Base-by-base conservation (phyloP, 2,888 invertebrate genomes). In the Spatulosminthurus flaviceps region DNA sequence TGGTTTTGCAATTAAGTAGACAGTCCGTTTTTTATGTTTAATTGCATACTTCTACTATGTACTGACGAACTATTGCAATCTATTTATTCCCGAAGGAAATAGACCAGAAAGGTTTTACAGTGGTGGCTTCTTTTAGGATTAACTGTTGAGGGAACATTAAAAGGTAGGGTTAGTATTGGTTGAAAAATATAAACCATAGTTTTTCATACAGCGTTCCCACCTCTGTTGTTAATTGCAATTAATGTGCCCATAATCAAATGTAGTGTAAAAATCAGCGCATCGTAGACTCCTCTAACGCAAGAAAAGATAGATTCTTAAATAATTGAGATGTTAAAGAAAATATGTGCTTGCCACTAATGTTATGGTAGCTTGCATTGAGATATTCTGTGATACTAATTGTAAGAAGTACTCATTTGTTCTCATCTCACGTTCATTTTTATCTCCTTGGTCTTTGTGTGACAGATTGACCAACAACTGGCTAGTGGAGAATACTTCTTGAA, bases 401-500 rank as follows among this genome's bases (percentile, higher is more conserved):
- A 34, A 34, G 4, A 34, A 34, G 9, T 34, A 9, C 34, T 34
- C 51, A 51, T 51, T 51, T n/a, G 9, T 51, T 51, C n/a, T 51
- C 19, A 9, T 5, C 51, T 51, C 51, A 51, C 51, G 51, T 51
- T 51, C 51, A 51, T 51, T 51, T 13, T 51, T 51, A 11, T 51
- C 51, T 51, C 51, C n/a, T 64, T 64, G 11, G 64, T 64, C 64
- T 24, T 60, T 60, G 13, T 64, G 64, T 64, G 64, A 42, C 42
- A 84, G 84, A 80, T 84, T 86, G 98, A 99, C 88, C 93, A 93
- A 87, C 92, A 96, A 88, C 89, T 99, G 87, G 96, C 95, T n/a
- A 91, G 93, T 66, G 99, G 99, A 78, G 98, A 98, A 89, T 99
- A 95, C 88, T 99, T 99, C 91, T 91, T 98, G 74, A 95, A 93